Evolutionary conservation across 1,140 invertebrate genomes (phyloP).

Genomic region (Monochamus saltuarius): DNA sequence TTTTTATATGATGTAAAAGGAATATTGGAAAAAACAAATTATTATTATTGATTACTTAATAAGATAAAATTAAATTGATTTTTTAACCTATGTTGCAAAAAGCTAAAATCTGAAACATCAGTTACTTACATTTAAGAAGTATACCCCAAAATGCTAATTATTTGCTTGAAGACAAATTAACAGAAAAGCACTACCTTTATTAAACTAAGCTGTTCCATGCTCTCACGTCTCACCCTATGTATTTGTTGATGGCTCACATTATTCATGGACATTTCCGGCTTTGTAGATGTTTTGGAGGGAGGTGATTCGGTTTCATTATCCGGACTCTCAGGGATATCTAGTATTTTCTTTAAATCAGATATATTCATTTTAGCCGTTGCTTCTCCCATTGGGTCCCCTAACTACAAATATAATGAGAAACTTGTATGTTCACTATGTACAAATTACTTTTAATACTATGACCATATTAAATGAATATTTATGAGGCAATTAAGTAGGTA

Average conservation of each 20-base stretch:
- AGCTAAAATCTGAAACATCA: too few relatives aligned
- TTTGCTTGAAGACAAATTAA: too few relatives aligned
- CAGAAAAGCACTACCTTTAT: conserved; percentile 69
- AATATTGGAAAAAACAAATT: too few relatives aligned
- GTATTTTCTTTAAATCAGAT: conserved; percentile 79
- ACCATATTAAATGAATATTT: too few relatives aligned
- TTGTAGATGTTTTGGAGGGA: conserved; percentile 26
- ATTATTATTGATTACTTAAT: too few relatives aligned
- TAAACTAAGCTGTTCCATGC: conserved; percentile 95
- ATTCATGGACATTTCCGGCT: conserved; percentile 18
- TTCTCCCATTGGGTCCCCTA: conserved; percentile 87
- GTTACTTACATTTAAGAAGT: too few relatives aligned
- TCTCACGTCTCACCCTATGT: conserved; percentile 76
- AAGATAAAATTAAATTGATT: too few relatives aligned
- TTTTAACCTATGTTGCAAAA: not conserved
- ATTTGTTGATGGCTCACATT: conserved; percentile 25
- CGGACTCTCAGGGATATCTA: conserved; percentile 68
- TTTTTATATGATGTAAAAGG: too few relatives aligned
- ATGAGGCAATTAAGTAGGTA: too few relatives aligned
- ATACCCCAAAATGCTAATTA: too few relatives aligned
- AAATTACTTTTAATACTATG: not conserved
- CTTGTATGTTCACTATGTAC: conserved; percentile 3
- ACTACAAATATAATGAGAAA: conserved; percentile 52
- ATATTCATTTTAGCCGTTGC: conserved; percentile 93
- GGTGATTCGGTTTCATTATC: conserved; percentile 40